Conservation (phyloP, 2,888 invertebrate species). For the Caenorhabditis panamensis region DNA sequence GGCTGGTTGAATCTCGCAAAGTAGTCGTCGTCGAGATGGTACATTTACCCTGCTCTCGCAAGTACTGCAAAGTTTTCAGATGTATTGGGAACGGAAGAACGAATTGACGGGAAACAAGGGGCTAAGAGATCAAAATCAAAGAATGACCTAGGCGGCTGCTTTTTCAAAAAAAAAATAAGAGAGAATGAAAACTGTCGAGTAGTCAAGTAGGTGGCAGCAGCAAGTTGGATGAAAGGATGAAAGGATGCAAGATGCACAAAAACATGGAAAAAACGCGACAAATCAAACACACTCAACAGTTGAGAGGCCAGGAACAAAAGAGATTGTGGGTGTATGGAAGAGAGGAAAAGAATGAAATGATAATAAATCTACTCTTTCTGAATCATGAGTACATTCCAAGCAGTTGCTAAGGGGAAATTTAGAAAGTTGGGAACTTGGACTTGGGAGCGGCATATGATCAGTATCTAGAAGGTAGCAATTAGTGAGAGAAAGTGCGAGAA, state of each 20-base stretch:
- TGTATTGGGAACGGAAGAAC: background rate
- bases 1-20: conserved; percentile 64
- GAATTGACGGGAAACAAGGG: background rate
- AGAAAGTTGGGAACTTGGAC: background rate
- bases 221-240: conserved; percentile 21
- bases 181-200: conserved; percentile 39
- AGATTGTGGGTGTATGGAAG: background rate
- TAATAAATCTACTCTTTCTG: conserved; percentile 16
- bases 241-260: conserved; percentile 30
- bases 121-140: background rate
- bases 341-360: conserved; percentile 8
- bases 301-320: conserved; percentile 22
- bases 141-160: background rate
- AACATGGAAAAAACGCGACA: conserved; percentile 65
- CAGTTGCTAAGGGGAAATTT: background rate
- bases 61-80: conserved; percentile 36
- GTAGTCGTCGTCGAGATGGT: conserved; percentile 67
- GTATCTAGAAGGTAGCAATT: conserved; percentile 15
- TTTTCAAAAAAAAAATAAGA: conserved; percentile 14
- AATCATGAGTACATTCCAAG: background rate
- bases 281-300: conserved; percentile 64
- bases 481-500: conserved; percentile 26
- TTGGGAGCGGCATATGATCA: conserved; percentile 9
- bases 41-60: conserved; percentile 63
- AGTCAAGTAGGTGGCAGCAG: conserved; percentile 35